A percentile compares a stretch with the other conserved stretches of the same genome.
phyloP scores from a whole-genome alignment of 2,888 invertebrate species.

The Lasioglossum morio region DNA sequence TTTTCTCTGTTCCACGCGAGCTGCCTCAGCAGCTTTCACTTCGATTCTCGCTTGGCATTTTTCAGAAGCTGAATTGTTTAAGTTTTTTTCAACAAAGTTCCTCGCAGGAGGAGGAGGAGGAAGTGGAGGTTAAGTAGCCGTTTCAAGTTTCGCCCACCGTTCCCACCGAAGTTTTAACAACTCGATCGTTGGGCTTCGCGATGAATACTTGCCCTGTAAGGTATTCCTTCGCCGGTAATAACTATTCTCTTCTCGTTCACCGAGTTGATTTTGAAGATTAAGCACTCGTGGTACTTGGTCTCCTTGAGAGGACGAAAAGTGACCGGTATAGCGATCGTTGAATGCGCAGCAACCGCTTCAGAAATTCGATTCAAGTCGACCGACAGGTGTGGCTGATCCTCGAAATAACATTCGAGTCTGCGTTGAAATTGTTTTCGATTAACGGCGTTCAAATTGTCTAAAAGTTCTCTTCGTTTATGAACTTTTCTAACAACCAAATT shows the following conservation, averaged over 20 bases:
- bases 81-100: conserved; percentile 11
- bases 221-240: conserved; percentile 87
- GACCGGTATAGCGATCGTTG: conserved; percentile 85
- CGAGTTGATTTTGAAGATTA: conserved; percentile 87
- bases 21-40: neutral
- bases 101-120: neutral
- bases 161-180: conserved; percentile 28
- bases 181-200: neutral
- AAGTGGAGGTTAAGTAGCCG: neutral
- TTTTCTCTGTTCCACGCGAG: neutral
- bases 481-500: no score
- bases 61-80: neutral
- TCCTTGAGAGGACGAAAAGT: conserved; percentile 87
- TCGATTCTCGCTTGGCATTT: neutral
- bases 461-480: neutral
- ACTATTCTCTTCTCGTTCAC: conserved; percentile 85
- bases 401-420: conserved; percentile 86
- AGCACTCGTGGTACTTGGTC: conserved; percentile 85
- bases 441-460: neutral
- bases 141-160: neutral
- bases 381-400: conserved; percentile 85
- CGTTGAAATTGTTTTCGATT: neutral
- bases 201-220: conserved; percentile 71
- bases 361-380: conserved; percentile 84
- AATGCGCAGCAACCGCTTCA: conserved; percentile 84